Evolutionary conservation across 2,888 invertebrate genomes (phyloP).

Genomic region (Gymnocheta viridis): DNA sequence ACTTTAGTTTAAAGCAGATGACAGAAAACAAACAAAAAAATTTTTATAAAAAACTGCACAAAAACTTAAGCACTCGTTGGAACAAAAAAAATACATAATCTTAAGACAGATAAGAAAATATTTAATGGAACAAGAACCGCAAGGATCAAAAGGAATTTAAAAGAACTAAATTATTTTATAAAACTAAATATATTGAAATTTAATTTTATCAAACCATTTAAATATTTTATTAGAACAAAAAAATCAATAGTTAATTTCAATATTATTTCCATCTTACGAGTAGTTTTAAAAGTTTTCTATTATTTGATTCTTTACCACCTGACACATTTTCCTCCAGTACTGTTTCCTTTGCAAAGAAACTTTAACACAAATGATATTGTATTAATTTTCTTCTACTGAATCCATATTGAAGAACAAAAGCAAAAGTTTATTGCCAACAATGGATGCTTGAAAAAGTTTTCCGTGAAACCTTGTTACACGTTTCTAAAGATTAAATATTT

Average conservation of each 20-base stretch:
- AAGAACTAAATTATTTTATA: neutral
- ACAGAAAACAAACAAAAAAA: constrained; percentile 7
- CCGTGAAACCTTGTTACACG: neutral
- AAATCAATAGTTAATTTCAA: neutral
- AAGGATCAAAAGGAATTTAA: neutral
- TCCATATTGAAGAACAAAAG: constrained; percentile 1
- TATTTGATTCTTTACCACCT: neutral
- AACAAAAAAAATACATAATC: constrained; percentile 8
- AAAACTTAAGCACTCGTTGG: neutral
- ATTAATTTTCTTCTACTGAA: neutral
- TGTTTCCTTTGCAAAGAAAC: neutral
- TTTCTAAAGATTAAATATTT: constrained; percentile 32
- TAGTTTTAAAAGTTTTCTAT: neutral
- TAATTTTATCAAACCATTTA: neutral
- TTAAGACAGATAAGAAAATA: neutral
- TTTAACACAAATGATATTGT: neutral
- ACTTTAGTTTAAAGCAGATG: constrained; percentile 15
- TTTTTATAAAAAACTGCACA: neutral
- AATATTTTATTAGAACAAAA: neutral
- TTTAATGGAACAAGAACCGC: neutral
- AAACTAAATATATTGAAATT: neutral
- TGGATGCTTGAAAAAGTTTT: constrained; percentile 11
- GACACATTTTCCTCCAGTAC: neutral
- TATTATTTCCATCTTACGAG: neutral
- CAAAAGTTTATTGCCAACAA: constrained; percentile 34